Conservation (phyloP, 2,113 vertebrate species). For the Indicator indicator region DNA sequence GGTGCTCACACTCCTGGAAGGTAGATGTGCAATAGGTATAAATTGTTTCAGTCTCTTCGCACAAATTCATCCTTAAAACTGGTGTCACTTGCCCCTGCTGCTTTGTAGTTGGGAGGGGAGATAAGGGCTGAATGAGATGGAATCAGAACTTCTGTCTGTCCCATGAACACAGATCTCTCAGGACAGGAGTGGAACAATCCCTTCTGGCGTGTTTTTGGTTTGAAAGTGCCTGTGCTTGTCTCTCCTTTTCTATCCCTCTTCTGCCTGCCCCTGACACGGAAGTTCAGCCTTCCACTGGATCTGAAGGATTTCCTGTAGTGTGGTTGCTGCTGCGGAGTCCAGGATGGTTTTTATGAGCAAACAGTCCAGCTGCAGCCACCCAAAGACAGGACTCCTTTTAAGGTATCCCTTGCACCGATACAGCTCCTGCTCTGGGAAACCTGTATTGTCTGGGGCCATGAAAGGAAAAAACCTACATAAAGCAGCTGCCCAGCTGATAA, state of each 20-base stretch:
- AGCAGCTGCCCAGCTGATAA: neutral
- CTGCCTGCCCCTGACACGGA: neutral
- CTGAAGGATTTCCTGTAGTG: neutral
- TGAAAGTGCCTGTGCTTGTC: neutral
- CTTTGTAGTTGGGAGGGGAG: neutral
- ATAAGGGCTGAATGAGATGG: neutral
- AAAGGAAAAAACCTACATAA: neutral
- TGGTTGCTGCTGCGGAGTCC: neutral
- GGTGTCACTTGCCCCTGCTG: neutral
- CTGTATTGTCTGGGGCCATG: neutral
- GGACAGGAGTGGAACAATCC: neutral
- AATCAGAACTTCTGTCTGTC: neutral
- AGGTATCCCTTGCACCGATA: neutral
- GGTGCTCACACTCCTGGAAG: neutral
- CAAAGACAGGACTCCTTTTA: neutral
- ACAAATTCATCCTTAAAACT: neutral
- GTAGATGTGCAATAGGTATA: neutral
- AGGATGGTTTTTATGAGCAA: neutral
- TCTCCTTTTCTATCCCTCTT: neutral
- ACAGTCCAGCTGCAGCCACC: neutral
- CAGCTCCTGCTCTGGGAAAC: neutral
- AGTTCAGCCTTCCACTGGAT: neutral
- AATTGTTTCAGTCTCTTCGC: neutral
- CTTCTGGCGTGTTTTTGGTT: neutral
- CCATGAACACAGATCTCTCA: neutral